A percentile compares a stretch with the other conserved stretches of the same genome.
phyloP scores from a whole-genome alignment of 1,140 invertebrate genomes.

The Saxidomus purpurata region DNA sequence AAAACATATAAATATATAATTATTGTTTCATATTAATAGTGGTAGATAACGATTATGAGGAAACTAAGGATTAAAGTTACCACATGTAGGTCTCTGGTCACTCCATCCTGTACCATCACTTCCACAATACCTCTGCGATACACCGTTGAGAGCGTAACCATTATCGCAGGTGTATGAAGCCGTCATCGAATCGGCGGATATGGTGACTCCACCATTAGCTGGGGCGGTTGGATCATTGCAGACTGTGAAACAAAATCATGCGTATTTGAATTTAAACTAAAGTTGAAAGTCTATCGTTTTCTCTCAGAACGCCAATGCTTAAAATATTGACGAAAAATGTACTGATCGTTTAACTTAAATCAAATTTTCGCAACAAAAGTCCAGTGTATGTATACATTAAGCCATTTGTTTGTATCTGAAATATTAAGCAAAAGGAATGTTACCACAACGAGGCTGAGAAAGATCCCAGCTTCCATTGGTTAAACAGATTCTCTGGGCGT shows the following conservation, averaged over 20 bases:
- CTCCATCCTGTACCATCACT: constrained; percentile 31
- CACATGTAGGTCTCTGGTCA: constrained; percentile 18
- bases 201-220: not conserved
- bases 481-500: not conserved
- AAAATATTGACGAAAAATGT: too few species aligned
- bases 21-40: too few species aligned
- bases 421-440: too few species aligned
- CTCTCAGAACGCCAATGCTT: too few species aligned
- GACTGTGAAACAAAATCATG: not conserved
- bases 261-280: not conserved
- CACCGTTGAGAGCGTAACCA: constrained; percentile 47
- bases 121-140: not conserved
- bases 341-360: too few species aligned
- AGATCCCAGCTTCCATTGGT: constrained; percentile 23
- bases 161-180: constrained; percentile 33
- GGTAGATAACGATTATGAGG: too few species aligned
- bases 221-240: constrained; percentile 1
- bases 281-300: too few species aligned
- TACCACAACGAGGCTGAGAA: constrained; percentile 29
- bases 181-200: constrained; percentile 4
- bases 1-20: too few species aligned
- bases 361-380: too few species aligned
- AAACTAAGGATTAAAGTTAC: not conserved
- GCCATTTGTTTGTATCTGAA: too few species aligned
- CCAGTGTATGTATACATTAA: too few species aligned